Evolutionary conservation across 2,888 invertebrate genomes (phyloP).

Genomic region (Mythimna impura): DNA sequence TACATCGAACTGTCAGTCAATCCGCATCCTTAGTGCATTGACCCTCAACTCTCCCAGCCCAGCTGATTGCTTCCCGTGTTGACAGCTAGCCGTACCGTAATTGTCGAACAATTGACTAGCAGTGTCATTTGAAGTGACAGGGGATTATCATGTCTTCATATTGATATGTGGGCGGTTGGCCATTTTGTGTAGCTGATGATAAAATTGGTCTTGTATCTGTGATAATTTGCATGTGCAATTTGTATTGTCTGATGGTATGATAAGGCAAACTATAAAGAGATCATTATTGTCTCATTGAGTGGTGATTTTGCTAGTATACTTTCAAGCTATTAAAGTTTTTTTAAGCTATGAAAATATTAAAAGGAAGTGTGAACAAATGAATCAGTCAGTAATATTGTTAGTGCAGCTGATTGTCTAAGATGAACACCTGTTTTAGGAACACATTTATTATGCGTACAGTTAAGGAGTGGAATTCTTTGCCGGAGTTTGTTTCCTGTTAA

Average conservation of each 20-base stretch:
- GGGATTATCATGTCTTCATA: conserved; percentile 49
- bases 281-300: neutral
- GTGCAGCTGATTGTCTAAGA: too few relatives aligned
- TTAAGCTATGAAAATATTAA: too few relatives aligned
- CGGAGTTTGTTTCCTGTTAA: too few relatives aligned
- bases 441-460: too few relatives aligned
- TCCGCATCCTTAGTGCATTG: conserved; percentile 47
- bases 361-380: too few relatives aligned
- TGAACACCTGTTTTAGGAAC: too few relatives aligned
- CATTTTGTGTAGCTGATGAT: conserved; percentile 24
- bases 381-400: too few relatives aligned
- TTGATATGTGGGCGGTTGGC: conserved; percentile 16
- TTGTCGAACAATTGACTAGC: conserved; percentile 60
- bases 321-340: neutral
- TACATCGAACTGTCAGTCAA: conserved; percentile 30
- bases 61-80: conserved; percentile 75
- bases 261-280: neutral
- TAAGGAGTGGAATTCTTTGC: too few relatives aligned
- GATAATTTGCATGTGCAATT: conserved; percentile 15
- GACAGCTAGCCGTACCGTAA: conserved; percentile 64
- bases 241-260: neutral
- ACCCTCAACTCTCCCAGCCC: conserved; percentile 35
- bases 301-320: neutral
- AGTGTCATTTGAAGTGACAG: conserved; percentile 60
- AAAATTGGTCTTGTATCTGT: conserved; percentile 21